Evolutionary conservation across 2,888 invertebrate genomes (phyloP), one percentile per base, ranked within the genome.

Genomic region (Polydrusus tereticollis): DNA sequence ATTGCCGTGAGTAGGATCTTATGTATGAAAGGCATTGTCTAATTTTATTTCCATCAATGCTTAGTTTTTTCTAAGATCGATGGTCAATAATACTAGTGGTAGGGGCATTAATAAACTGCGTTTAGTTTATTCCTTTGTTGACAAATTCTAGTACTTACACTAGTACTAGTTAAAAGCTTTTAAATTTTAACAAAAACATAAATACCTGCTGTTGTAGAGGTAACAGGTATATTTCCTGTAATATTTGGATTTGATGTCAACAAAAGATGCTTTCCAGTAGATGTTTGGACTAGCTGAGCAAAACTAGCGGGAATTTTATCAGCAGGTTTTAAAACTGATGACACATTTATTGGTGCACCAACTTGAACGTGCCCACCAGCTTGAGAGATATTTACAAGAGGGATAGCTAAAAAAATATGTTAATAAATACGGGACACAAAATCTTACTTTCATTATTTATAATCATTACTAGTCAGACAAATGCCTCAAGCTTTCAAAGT

Each of bases 271-370:
- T 91, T 90, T 7, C 93, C 93, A 62, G 89, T 87, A 21, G 91
- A 88, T 5, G 91, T 91, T 82, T 93, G 92, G 57, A 93, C 91
- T 60, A 93, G 86, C 81, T 93, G 93, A 47, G 92, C 90, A 78
- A 89, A 84, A 76, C 83, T 84, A 1, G 84, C 82, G 7, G 83
- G 81, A 43, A 83, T 80, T 69, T 84, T 84, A 72, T 84, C 85
- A 16, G 81, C 75, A 14, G 83, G 81, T 77, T 83, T 84, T 67
- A 85, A 77, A 36, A 83, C 80, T 12, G 83, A 83, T 8, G 83
- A 79, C 16, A 83, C 80, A 73, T 80, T 84, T 14, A 82, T 79
- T 26, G 81, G 77, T 12, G 78, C 79, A 21, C 80, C 78, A 33
- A 80, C 76, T 69, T 82, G 80, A 47, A 80, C 78, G 14, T 75